Evolutionary conservation across 2,888 invertebrate species (phyloP).

Genomic region (Eupithecia dodoneata): DNA sequence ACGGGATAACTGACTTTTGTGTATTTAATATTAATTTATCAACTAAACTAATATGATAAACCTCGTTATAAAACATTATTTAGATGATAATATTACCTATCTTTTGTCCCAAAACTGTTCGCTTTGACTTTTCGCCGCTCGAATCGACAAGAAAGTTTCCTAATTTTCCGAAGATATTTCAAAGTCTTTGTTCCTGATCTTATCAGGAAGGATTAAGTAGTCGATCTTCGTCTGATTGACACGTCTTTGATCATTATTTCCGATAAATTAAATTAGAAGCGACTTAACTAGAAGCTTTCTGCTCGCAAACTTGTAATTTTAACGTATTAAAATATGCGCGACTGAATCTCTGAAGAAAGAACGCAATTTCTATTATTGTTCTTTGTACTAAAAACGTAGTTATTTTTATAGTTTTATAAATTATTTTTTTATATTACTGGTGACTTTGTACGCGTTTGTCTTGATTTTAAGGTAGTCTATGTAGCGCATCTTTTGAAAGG

Average conservation of each 20-base stretch:
- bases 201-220: constrained; percentile 12
- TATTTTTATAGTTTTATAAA: neutral
- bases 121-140: constrained; percentile 4
- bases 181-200: constrained; percentile 14
- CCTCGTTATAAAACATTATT: no score
- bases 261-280: constrained; percentile 11
- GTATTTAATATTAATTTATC: no score
- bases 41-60: no score
- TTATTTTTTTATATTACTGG: neutral
- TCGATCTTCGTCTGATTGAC: constrained; percentile 26
- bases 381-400: neutral
- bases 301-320: constrained; percentile 5
- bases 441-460: neutral
- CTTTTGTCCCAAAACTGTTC: neutral
- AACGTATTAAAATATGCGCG: constrained; percentile 1
- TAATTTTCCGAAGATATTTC: constrained; percentile 13
- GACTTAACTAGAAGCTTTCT: constrained; percentile 9
- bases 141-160: neutral
- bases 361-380: neutral
- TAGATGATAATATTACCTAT: neutral
- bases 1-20: no score
- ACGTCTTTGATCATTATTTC: constrained; percentile 21
- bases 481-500: neutral
- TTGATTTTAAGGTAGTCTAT: neutral
- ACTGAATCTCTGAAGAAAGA: neutral